These are phyloP conservation scores for Gastrophryne carolinensis DNA, from an alignment of 2,797 vertebrate species.

Conservation along the genomic window DNA sequence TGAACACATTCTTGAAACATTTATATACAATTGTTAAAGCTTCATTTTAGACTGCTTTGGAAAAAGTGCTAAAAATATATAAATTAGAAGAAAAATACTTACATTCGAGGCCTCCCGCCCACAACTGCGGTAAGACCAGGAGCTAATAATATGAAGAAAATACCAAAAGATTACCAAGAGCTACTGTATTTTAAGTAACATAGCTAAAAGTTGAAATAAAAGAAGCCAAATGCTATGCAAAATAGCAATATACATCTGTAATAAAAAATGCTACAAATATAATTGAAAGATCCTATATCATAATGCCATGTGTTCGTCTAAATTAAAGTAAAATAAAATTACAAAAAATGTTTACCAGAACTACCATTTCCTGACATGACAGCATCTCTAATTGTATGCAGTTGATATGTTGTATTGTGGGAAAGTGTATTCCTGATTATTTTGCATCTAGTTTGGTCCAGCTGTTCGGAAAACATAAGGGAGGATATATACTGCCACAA, in stretches of 20 bases:
- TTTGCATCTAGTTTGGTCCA: neutral
- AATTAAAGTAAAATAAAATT: neutral
- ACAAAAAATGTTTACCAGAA: too few species aligned
- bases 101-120: constrained; percentile 79
- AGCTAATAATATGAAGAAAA: constrained; percentile 62
- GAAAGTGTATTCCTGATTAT: neutral
- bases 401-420: neutral
- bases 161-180: neutral
- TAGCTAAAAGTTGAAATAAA: too few species aligned
- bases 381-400: neutral
- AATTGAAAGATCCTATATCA: neutral
- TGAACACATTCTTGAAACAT: too few species aligned
- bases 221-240: too few species aligned
- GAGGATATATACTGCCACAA: constrained; percentile 13
- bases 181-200: too few species aligned
- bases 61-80: neutral
- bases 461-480: constrained; percentile 4
- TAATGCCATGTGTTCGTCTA: too few species aligned
- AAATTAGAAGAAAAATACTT: constrained; percentile 55
- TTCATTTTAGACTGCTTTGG: too few species aligned
- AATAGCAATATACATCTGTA: too few species aligned
- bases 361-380: too few species aligned
- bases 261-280: too few species aligned
- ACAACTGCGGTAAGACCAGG: constrained; percentile 78
- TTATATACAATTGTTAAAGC: too few species aligned